Percentiles rank a stretch among this genome's conserved stretches.
phyloP scores from a whole-genome alignment of 2,888 invertebrate species.

The Chirona hameri region DNA sequence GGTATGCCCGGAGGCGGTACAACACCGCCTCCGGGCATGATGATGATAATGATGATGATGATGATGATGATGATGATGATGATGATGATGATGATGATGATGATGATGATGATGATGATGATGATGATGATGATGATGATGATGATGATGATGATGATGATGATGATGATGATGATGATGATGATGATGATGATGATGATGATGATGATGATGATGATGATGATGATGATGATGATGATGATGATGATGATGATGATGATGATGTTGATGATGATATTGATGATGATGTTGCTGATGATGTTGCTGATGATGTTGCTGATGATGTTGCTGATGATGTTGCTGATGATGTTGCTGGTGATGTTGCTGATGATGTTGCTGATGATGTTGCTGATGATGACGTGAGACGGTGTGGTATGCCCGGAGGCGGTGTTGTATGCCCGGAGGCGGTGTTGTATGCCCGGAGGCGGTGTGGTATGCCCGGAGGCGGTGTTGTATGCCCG shows the following conservation, averaged over 20 bases:
- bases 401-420: no score
- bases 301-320: no score
- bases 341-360: no score
- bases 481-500: no score
- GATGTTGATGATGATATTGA: neutral
- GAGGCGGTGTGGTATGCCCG: no score
- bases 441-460: no score
- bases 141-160: neutral
- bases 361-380: no score
- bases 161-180: neutral
- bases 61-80: conserved; percentile 11
- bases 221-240: neutral
- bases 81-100: conserved; percentile 6
- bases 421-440: no score
- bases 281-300: no score
- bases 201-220: neutral
- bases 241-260: neutral
- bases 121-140: neutral
- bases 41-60: neutral
- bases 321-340: no score
- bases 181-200: neutral
- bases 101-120: neutral
- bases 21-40: neutral
- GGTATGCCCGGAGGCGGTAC: no score
- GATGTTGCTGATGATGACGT: no score